Conservation (phyloP, 1,140 invertebrate genomes). For the Kradibia gibbosae region DNA sequence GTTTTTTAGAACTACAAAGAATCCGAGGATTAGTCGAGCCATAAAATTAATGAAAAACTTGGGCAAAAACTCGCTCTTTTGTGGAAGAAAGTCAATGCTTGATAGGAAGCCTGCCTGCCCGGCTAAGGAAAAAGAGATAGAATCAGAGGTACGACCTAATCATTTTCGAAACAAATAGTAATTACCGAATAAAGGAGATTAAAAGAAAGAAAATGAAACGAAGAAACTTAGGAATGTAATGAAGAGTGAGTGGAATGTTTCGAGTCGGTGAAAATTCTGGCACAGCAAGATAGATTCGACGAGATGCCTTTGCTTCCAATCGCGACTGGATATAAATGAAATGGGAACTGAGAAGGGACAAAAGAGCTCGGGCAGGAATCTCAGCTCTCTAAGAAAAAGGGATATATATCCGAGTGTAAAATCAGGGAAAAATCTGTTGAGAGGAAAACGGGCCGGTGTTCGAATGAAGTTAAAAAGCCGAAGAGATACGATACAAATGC, state of each 20-base stretch:
- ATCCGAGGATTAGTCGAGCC: no score
- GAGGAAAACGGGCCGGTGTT: background rate
- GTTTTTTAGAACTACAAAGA: no score
- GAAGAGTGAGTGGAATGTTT: conserved; percentile 7
- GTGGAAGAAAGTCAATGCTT: no score
- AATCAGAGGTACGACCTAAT: conserved; percentile 3
- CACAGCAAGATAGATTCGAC: conserved; percentile 11
- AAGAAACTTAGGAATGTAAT: conserved; percentile 33
- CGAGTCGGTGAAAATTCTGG: background rate
- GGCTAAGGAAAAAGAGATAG: conserved; percentile 49
- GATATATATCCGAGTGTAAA: conserved; percentile 36
- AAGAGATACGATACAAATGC: conserved; percentile 27
- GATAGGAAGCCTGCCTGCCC: conserved; percentile 42
- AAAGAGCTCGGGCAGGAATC: conserved; percentile 16
- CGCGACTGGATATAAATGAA: conserved; percentile 8
- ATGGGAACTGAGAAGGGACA: background rate
- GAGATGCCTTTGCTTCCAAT: background rate
- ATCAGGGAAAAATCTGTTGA: conserved; percentile 34
- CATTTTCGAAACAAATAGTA: conserved; percentile 38
- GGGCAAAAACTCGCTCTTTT: no score
- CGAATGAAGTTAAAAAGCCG: conserved; percentile 2
- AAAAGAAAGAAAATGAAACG: conserved; percentile 18
- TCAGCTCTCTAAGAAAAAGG: conserved; percentile 9
- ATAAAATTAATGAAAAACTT: no score
- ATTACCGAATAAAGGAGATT: conserved; percentile 20